Evolutionary conservation across 2,888 invertebrate species (phyloP).

Genomic region (Cabera pusaria): DNA sequence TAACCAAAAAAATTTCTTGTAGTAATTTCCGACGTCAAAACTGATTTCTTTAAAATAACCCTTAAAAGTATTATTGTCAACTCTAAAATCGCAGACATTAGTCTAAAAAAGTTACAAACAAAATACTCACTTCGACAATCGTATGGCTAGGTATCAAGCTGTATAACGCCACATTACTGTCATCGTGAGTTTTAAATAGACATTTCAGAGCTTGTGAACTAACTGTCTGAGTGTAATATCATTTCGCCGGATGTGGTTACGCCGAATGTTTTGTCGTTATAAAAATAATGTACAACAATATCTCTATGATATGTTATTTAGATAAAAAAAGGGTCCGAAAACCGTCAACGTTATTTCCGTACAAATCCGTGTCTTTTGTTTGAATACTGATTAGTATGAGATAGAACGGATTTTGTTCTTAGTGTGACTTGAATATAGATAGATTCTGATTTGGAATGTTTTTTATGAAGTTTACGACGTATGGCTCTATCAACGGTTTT

Average conservation of each 20-base stretch:
- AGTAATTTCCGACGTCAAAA: no score
- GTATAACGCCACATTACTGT: background rate
- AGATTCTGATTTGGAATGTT: conserved; percentile 1
- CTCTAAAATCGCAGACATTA: no score
- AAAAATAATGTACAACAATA: conserved; percentile 11
- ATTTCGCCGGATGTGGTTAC: no score
- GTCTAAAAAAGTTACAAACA: no score
- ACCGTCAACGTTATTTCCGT: conserved; percentile 51
- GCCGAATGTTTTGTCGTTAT: background rate
- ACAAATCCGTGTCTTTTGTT: conserved; percentile 44
- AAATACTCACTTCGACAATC: no score
- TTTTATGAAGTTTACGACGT: conserved; percentile 10
- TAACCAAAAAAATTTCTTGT: no score
- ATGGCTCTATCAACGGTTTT: conserved; percentile 13
- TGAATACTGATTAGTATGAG: conserved; percentile 51
- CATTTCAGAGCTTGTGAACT: no score
- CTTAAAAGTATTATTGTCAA: no score
- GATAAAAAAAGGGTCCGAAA: conserved; percentile 42
- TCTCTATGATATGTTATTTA: conserved; percentile 28
- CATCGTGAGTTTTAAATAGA: no score
- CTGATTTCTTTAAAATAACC: no score
- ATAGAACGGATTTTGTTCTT: conserved; percentile 17
- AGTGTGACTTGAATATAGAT: conserved; percentile 17
- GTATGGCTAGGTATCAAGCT: no score
- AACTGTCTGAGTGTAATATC: no score